phyloP scores from a whole-genome alignment of 2,113 vertebrate genomes.

The Sakesphorus luctuosus region DNA sequence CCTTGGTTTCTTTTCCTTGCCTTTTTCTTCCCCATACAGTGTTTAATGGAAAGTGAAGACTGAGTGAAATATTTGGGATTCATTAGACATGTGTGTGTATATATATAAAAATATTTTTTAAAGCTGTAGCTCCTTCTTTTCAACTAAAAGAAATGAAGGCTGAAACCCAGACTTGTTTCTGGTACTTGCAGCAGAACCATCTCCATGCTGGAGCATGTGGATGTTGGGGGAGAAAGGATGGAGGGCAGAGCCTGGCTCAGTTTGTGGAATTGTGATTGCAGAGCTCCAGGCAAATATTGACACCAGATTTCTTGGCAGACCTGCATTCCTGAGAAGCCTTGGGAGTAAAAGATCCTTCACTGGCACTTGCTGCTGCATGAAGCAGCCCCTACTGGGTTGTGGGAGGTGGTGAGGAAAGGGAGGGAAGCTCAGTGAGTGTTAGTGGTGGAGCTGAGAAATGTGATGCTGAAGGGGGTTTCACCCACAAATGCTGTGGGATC shows the following conservation, averaged over 20 bases:
- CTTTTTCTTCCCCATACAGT: not conserved
- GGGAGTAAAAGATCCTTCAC: constrained; percentile 59
- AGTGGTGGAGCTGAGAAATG: not conserved
- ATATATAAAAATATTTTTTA: not conserved
- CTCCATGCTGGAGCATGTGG: not conserved
- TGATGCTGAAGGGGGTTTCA: not conserved
- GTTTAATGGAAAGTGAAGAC: not conserved
- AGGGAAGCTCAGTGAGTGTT: not conserved
- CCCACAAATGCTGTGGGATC: not conserved
- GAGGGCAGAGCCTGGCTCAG: not conserved
- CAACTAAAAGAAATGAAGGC: not conserved
- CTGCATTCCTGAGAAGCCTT: constrained; percentile 42
- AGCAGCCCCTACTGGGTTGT: constrained; percentile 19
- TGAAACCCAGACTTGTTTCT: constrained; percentile 23
- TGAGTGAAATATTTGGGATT: not conserved
- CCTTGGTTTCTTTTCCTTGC: not conserved
- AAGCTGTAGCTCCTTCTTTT: not conserved
- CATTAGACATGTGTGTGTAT: not conserved
- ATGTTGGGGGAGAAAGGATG: not conserved
- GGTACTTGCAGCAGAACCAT: constrained; percentile 39
- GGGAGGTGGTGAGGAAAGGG: constrained; percentile 23
- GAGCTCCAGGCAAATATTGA: constrained; percentile 74
- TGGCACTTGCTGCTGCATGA: not conserved
- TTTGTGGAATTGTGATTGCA: constrained; percentile 51
- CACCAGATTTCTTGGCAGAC: constrained; percentile 57